Conservation (phyloP, 1,140 invertebrate genomes). For the Daktulosphaira vitifoliae region DNA sequence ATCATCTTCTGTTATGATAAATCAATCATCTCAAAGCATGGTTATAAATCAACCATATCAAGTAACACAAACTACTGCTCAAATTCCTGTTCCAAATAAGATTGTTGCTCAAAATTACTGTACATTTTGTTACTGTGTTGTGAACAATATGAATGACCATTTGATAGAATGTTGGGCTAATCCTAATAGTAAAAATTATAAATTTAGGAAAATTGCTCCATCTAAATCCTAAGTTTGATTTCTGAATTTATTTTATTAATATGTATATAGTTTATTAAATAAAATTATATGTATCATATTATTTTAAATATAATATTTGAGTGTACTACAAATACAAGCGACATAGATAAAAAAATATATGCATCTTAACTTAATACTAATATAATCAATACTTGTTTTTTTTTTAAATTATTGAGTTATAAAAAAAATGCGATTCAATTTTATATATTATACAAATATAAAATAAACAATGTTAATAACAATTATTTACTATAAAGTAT, state of each 20-base stretch:
- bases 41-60: constrained; percentile 8
- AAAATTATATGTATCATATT: no score
- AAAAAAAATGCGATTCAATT: no score
- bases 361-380: no score
- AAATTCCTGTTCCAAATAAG: neutral
- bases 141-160: constrained; percentile 7
- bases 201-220: constrained; percentile 22
- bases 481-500: no score
- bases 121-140: constrained; percentile 8
- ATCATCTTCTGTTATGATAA: neutral
- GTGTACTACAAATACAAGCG: no score
- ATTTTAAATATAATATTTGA: no score
- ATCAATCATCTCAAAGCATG: neutral
- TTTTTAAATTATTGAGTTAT: no score
- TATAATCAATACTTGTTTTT: no score
- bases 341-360: no score
- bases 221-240: neutral
- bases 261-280: no score
- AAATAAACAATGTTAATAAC: no score
- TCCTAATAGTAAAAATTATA: constrained; percentile 13
- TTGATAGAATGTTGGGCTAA: constrained; percentile 6
- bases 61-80: neutral
- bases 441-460: no score
- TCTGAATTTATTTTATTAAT: neutral
- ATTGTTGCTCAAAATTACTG: neutral